Percentiles rank a stretch among this genome's conserved stretches.
phyloP scores from a whole-genome alignment of 1,140 invertebrate species.

The Grapholita molesta region DNA sequence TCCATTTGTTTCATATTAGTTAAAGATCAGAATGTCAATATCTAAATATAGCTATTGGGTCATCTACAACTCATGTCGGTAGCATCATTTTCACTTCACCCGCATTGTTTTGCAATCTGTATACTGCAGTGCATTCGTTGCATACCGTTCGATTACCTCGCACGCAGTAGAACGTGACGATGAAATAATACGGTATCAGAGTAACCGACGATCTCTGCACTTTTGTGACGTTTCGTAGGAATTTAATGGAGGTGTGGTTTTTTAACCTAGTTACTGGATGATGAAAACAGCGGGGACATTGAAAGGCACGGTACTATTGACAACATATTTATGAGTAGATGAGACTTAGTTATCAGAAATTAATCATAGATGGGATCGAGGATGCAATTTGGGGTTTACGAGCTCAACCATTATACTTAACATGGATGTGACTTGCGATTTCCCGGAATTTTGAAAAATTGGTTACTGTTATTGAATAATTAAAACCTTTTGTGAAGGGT shows the following conservation, averaged over 20 bases:
- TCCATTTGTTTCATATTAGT: no score
- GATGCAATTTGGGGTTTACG: no score
- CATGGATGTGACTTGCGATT: no score
- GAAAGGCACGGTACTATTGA: no score
- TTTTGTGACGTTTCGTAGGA: not conserved
- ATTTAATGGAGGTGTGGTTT: not conserved
- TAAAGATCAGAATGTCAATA: not conserved
- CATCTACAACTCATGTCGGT: not conserved
- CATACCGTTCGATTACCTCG: conserved; percentile 5
- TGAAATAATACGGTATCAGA: conserved; percentile 11
- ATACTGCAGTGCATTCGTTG: not conserved
- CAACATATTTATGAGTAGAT: no score
- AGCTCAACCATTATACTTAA: no score
- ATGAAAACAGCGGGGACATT: not conserved
- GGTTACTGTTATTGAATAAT: no score
- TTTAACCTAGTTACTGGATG: not conserved
- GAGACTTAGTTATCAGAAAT: no score
- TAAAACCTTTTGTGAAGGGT: no score
- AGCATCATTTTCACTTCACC: not conserved
- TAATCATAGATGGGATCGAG: no score
- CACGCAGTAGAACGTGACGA: not conserved
- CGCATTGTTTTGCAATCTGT: conserved; percentile 8
- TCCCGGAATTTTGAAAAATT: no score
- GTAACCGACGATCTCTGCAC: not conserved
- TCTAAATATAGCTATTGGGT: not conserved